Evolutionary conservation across 2,797 vertebrate species (phyloP).

Genomic region (Lagocephalus sceleratus): DNA sequence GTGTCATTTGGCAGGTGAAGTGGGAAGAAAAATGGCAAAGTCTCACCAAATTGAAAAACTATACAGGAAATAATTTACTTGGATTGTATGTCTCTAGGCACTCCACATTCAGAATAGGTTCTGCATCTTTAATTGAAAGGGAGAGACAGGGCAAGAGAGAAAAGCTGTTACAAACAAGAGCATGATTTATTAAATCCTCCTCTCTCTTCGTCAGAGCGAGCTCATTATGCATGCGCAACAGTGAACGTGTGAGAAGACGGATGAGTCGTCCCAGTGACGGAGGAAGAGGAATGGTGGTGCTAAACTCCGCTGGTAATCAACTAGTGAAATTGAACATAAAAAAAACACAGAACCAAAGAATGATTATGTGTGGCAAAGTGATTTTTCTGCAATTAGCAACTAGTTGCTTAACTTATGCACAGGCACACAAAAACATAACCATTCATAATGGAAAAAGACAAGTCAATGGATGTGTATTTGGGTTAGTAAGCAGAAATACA

Average conservation of each 20-base stretch:
- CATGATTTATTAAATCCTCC: constrained; percentile 84
- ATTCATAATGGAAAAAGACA: constrained; percentile 58
- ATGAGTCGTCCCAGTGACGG: constrained; percentile 67
- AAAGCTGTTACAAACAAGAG: constrained; percentile 80
- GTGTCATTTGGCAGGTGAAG: constrained; percentile 51
- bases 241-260: constrained; percentile 63
- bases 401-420: constrained; percentile 69
- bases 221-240: constrained; percentile 75
- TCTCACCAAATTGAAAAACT: constrained; percentile 51
- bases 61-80: constrained; percentile 58
- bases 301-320: constrained; percentile 79
- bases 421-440: constrained; percentile 59
- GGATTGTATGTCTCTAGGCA: constrained; percentile 51
- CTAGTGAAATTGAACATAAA: constrained; percentile 81
- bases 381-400: constrained; percentile 83
- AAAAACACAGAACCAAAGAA: constrained; percentile 64
- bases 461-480: constrained; percentile 38
- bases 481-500: constrained; percentile 48
- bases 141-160: constrained; percentile 55
- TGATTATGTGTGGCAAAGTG: constrained; percentile 82
- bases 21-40: constrained; percentile 46
- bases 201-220: constrained; percentile 69
- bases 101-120: constrained; percentile 55
- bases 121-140: constrained; percentile 68
- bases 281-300: constrained; percentile 70